A percentile compares a stretch with the other conserved stretches of the same genome.
Conservation (phyloP, 53 echinoderm and acorn worm genomes). For the Holothuria leucospilota region DNA sequence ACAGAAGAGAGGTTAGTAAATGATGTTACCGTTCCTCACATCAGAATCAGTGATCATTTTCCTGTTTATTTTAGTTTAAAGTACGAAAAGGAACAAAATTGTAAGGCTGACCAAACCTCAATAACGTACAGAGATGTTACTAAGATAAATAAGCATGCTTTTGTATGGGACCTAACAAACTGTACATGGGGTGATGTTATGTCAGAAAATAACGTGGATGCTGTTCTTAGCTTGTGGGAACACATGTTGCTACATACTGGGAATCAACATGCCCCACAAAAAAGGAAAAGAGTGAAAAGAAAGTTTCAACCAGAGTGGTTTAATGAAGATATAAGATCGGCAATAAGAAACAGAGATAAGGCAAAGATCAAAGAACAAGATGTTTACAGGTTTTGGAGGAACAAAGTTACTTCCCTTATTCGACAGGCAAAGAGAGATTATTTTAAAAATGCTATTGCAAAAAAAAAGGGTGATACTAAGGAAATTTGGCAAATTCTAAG, state of each 20-base stretch:
- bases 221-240: not conserved
- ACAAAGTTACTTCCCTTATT: not conserved
- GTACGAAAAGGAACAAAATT: not conserved
- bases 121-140: not conserved
- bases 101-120: not conserved
- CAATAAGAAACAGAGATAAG: slow-evolving; percentile 14
- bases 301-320: not conserved
- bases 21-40: not conserved
- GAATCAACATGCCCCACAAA: slow-evolving; percentile 16
- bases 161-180: not conserved
- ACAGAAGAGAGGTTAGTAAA: not conserved
- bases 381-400: not conserved
- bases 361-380: not conserved
- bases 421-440: too few relatives aligned
- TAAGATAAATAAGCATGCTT: slow-evolving; percentile 6
- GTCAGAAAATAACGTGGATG: slow-evolving; percentile 30
- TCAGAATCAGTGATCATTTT: not conserved
- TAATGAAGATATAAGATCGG: slow-evolving; percentile 6
- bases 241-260: not conserved
- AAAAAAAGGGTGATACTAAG: too few relatives aligned
- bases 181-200: slow-evolving; percentile 2
- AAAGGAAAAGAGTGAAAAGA: not conserved
- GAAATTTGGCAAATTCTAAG: too few relatives aligned
- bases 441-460: too few relatives aligned
- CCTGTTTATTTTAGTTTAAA: not conserved